phyloP scores from a whole-genome alignment of 2,113 vertebrate species.

The Malaclemys terrapin region DNA sequence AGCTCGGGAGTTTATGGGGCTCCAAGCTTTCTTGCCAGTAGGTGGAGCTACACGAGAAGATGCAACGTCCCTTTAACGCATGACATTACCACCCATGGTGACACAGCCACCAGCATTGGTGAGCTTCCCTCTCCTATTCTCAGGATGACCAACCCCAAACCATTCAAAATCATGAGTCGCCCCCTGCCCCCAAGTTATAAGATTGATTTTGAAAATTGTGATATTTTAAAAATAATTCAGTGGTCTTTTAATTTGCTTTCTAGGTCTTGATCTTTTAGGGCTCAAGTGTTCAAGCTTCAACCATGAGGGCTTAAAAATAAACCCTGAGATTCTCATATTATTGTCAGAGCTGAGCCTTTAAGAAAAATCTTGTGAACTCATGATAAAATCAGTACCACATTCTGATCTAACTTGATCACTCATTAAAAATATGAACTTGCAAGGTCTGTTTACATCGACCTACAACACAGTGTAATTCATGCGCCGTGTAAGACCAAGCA shows the following conservation, averaged over 20 bases:
- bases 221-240: background rate
- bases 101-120: background rate
- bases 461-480: rapidly evolving
- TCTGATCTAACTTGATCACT: background rate
- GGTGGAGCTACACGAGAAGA: rapidly evolving
- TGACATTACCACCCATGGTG: background rate
- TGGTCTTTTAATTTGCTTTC: background rate
- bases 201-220: background rate
- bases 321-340: background rate
- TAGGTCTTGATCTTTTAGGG: background rate
- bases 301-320: rapidly evolving
- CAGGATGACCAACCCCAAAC: background rate
- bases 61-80: background rate
- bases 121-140: background rate
- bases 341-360: background rate
- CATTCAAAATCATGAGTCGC: rapidly evolving
- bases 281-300: background rate
- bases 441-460: background rate
- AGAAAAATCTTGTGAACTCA: background rate
- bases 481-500: background rate
- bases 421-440: background rate
- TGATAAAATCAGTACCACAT: background rate
- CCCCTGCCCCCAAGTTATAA: background rate
- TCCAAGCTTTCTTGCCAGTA: background rate
- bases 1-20: background rate